Evolutionary conservation across 2,113 vertebrate species (phyloP).

Genomic region (Paedocypris sp.): DNA sequence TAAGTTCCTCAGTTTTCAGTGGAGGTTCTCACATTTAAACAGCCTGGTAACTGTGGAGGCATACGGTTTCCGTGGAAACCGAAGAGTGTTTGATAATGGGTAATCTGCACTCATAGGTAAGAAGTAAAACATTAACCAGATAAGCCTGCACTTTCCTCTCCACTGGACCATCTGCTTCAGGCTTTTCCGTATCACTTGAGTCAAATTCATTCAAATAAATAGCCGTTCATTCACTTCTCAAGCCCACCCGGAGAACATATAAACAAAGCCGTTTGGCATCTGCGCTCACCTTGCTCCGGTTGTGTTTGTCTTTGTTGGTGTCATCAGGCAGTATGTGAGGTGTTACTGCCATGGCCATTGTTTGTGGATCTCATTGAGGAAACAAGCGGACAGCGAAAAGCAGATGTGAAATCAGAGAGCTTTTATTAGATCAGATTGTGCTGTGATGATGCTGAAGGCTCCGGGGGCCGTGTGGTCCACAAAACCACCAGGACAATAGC

Average conservation of each 20-base stretch:
- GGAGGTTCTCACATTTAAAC: slow-evolving; percentile 9
- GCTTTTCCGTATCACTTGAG: slow-evolving; percentile 26
- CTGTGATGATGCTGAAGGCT: slow-evolving; percentile 18
- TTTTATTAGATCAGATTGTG: slow-evolving; percentile 28
- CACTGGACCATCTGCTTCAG: slow-evolving; percentile 30
- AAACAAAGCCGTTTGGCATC: slow-evolving; percentile 13
- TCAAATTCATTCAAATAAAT: slow-evolving; percentile 35
- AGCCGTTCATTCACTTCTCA: slow-evolving; percentile 9
- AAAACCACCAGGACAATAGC: slow-evolving; percentile 45
- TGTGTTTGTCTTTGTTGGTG: not conserved
- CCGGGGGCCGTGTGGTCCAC: slow-evolving; percentile 48
- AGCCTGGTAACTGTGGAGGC: slow-evolving; percentile 22
- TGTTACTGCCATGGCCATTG: not conserved
- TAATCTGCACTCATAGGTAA: slow-evolving; percentile 31
- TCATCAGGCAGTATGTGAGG: not conserved
- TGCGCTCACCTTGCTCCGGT: not conserved
- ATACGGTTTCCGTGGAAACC: slow-evolving; percentile 21
- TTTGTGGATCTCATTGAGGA: not conserved
- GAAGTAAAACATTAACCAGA: slow-evolving; percentile 39
- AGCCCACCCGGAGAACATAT: not conserved
- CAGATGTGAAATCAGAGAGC: slow-evolving; percentile 31
- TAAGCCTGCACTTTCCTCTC: slow-evolving; percentile 11
- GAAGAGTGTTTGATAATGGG: slow-evolving; percentile 26
- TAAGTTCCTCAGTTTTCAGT: slow-evolving; percentile 1
- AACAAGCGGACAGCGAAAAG: not conserved